A percentile compares a stretch with the other conserved stretches of the same genome.
These are phyloP conservation scores for Nomada goodeniana DNA, from an alignment of 2,888 invertebrate genomes.

Conservation along the genomic window DNA sequence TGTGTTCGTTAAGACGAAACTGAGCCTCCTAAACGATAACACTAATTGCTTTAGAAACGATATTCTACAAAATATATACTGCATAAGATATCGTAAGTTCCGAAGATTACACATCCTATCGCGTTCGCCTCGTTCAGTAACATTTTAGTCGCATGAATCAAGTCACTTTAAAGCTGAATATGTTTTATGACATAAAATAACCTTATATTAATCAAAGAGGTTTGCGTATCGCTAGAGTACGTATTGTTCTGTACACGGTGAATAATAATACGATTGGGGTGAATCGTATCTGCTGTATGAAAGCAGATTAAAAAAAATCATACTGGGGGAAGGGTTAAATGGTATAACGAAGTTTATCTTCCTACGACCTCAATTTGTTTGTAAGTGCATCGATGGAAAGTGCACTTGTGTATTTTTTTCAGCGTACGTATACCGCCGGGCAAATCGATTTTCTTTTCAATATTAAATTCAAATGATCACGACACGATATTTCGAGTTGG, in stretches of 20 bases:
- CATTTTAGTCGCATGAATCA: too few relatives aligned
- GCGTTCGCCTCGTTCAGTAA: too few relatives aligned
- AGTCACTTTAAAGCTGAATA: neutral
- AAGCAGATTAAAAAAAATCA: neutral
- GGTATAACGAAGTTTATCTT: constrained; percentile 14
- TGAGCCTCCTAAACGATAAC: too few relatives aligned
- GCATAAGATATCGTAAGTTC: too few relatives aligned
- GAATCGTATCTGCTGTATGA: neutral
- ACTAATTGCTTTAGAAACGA: too few relatives aligned
- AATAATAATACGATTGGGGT: neutral
- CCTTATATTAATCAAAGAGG: neutral
- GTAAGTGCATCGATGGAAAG: neutral
- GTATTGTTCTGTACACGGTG: neutral
- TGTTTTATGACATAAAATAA: neutral
- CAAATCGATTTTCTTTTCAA: neutral
- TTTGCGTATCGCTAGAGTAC: neutral
- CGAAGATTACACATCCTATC: too few relatives aligned
- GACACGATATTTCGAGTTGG: too few relatives aligned
- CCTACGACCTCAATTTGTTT: neutral
- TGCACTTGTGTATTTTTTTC: neutral
- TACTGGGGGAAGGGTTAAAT: neutral
- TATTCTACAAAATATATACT: too few relatives aligned
- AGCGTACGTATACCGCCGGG: neutral
- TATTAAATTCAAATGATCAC: too few relatives aligned
- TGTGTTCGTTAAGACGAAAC: too few relatives aligned